phyloP scores from a whole-genome alignment of 2,888 invertebrate genomes.

The Schrankia costaestrigalis region DNA sequence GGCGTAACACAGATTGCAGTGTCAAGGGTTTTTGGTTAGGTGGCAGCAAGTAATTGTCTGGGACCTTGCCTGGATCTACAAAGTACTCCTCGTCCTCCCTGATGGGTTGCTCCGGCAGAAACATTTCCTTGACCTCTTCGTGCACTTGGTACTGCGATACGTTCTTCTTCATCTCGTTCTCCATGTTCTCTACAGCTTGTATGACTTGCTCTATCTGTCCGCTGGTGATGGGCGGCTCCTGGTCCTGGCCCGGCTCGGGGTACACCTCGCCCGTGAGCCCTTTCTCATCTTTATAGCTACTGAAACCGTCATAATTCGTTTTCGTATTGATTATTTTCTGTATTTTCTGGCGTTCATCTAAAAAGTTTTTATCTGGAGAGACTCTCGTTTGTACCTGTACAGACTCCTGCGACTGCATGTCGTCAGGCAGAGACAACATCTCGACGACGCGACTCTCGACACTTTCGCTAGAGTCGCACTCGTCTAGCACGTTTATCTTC shows the following conservation, averaged over 20 bases:
- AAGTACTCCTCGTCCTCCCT: constrained; percentile 64
- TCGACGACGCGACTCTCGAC: constrained; percentile 77
- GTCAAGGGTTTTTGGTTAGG: constrained; percentile 68
- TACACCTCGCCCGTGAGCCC: constrained; percentile 56
- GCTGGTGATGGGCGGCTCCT: constrained; percentile 68
- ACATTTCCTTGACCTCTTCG: constrained; percentile 57
- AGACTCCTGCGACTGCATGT: constrained; percentile 76
- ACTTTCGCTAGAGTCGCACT: constrained; percentile 83
- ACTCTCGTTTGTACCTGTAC: constrained; percentile 84
- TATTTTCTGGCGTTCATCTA: constrained; percentile 64
- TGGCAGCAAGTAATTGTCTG: constrained; percentile 58
- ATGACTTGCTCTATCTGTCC: constrained; percentile 71
- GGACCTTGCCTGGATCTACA: constrained; percentile 51
- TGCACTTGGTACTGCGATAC: constrained; percentile 60
- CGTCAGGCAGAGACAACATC: constrained; percentile 56
- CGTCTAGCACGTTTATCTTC: constrained; percentile 95
- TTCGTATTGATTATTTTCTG: constrained; percentile 74
- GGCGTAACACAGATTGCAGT: constrained; percentile 67
- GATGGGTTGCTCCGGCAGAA: constrained; percentile 56
- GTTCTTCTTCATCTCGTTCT: constrained; percentile 56
- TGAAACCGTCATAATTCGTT: constrained; percentile 75
- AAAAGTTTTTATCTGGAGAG: constrained; percentile 81
- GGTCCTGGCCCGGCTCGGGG: constrained; percentile 53
- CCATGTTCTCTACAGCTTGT: constrained; percentile 65
- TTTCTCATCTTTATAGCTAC: constrained; percentile 56